Conservation (phyloP, 2,888 invertebrate species). For the Crepidodera aurea region DNA sequence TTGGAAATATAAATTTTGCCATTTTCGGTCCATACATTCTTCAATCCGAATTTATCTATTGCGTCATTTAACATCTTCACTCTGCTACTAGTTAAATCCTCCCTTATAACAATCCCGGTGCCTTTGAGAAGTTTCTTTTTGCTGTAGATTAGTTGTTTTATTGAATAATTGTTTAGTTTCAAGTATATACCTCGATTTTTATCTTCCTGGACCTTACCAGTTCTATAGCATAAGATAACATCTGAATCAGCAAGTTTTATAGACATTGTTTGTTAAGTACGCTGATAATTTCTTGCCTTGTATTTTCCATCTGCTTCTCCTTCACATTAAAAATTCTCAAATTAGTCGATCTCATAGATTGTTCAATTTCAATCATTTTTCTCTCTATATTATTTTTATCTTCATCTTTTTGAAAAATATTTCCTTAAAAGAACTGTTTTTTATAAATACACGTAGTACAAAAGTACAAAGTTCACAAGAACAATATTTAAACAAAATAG, state of each 20-base stretch:
- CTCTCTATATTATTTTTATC: background rate
- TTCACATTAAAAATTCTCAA: background rate
- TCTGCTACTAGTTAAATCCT: background rate
- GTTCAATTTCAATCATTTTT: background rate
- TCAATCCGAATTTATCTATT: background rate
- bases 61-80: background rate
- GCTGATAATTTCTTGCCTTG: background rate
- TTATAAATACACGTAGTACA: too few species aligned
- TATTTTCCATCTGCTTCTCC: background rate
- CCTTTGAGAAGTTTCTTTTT: background rate
- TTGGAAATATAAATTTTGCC: background rate
- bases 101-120: background rate
- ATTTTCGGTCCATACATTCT: background rate
- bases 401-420: too few species aligned
- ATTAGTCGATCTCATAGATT: background rate
- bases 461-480: too few species aligned
- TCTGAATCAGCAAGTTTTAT: background rate
- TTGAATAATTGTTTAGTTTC: conserved; percentile 3
- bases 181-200: background rate
- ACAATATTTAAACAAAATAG: too few species aligned
- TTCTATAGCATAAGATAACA: conserved; percentile 8
- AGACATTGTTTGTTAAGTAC: background rate
- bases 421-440: too few species aligned
- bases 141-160: conserved; percentile 4
- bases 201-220: background rate